These are phyloP conservation scores for Phorcus lineatus DNA, from an alignment of 2,888 invertebrate genomes.

Conservation along the genomic window DNA sequence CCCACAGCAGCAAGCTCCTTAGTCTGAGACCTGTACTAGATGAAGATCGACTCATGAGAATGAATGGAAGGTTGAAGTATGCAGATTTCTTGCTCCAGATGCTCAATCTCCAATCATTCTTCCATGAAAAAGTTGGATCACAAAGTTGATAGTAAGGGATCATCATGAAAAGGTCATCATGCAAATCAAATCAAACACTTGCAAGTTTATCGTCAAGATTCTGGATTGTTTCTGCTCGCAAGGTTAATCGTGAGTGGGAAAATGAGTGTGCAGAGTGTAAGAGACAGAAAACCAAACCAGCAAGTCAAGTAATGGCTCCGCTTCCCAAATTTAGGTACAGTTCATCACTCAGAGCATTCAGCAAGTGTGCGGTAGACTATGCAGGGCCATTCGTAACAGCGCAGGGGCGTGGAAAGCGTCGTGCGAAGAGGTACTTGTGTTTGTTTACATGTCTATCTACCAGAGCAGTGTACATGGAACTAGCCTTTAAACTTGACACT, in stretches of 20 bases:
- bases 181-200: conserved; percentile 27
- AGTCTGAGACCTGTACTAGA: conserved; percentile 26
- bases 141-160: conserved; percentile 29
- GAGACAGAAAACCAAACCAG: conserved; percentile 25
- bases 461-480: conserved; percentile 45
- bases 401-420: conserved; percentile 40
- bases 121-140: conserved; percentile 29
- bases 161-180: conserved; percentile 29
- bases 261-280: conserved; percentile 23
- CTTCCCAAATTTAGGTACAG: conserved; percentile 29
- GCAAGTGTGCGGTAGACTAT: conserved; percentile 39
- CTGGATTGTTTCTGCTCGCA: conserved; percentile 35
- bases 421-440: conserved; percentile 42
- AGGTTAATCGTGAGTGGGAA: conserved; percentile 33
- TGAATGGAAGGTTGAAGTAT: conserved; percentile 8
- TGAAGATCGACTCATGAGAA: conserved; percentile 28
- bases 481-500: conserved; percentile 35
- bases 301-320: conserved; percentile 30
- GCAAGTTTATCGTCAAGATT: conserved; percentile 25
- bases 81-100: conserved; percentile 22
- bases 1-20: conserved; percentile 6
- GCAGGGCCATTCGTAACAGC: conserved; percentile 44
- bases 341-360: conserved; percentile 38
- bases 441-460: conserved; percentile 40
- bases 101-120: conserved; percentile 36